Evolutionary conservation across 1,140 invertebrate genomes (phyloP).

Genomic region (Formica exsecta): DNA sequence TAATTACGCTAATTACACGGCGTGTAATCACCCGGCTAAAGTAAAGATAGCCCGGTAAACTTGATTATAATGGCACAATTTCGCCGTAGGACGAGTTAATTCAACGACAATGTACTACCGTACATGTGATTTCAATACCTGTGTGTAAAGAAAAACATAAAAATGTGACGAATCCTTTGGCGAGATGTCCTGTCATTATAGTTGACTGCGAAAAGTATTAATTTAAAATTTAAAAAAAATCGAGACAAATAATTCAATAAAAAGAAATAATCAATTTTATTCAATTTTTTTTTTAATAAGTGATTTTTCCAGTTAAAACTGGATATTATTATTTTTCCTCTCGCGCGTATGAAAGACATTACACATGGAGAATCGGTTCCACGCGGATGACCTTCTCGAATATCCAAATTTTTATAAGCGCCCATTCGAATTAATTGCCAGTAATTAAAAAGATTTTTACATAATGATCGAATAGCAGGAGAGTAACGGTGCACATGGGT

Average conservation of each 20-base stretch:
- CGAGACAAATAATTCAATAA: not conserved
- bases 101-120: slow-evolving; percentile 25
- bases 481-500: slow-evolving; percentile 29
- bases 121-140: not conserved
- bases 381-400: not conserved
- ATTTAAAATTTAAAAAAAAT: not conserved
- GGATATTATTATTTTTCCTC: not conserved
- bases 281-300: not conserved
- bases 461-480: slow-evolving; percentile 63
- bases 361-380: not conserved
- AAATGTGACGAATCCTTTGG: not conserved
- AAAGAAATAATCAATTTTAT: not conserved
- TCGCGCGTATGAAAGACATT: not conserved
- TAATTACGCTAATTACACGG: slow-evolving; percentile 65
- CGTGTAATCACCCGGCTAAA: not conserved
- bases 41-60: slow-evolving; percentile 52
- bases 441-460: slow-evolving; percentile 59
- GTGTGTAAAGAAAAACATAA: no score
- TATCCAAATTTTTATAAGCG: slow-evolving; percentile 14
- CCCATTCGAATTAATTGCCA: slow-evolving; percentile 27
- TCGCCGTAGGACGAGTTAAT: slow-evolving; percentile 32
- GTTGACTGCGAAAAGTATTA: not conserved
- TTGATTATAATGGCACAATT: slow-evolving; percentile 57
- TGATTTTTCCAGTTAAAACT: slow-evolving; percentile 17
- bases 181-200: no score